Base-by-base conservation (phyloP, 2,888 invertebrate species). In the Andrena trimmerana region DNA sequence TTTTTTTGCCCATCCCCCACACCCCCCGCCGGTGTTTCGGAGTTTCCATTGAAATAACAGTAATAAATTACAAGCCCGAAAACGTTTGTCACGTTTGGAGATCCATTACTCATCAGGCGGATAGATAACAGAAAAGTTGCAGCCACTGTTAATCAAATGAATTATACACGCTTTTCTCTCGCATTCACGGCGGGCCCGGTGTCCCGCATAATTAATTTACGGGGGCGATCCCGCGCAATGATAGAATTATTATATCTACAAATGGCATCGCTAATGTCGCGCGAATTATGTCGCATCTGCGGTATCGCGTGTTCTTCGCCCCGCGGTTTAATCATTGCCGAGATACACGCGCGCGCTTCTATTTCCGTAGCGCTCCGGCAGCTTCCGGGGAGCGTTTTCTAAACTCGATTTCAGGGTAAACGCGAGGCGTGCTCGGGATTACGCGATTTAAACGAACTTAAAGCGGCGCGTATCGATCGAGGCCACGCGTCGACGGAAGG, bases 401-500 rank as follows among this genome's bases (percentile, higher is more conserved):
- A 62, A 78, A 67, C 71, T 54, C 71, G 62, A 71, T 78, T 57
- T 78, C 66, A 59, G 31, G n/a, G 36, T 50, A 52, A 78, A 78
- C 60, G 78, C 50, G 73, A 50, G 42, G 52, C 67, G 66, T 54
- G 66, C 62, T 54, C 67, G 24, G 60, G 77, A 83, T 83, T 82
- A 78, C 65, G 82, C 69, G 70, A 77, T 78, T 83, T 83, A 71
- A 83, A 78, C 83, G 73, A 82, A 83, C 70, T 78, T 78, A 82
- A 82, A 83, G 81, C 81, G 76, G 62, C 68, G 60, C 63, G n/a
- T 78, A 78, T 82, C 82, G 82, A 84, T 84, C 83, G 83, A n/a
- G 60, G 10, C 24, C 10, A 52, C 10, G 57, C 29, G 50, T n/a
- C 10, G 20, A 31, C 2, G 54, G 79, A n/a, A 10, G 66, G 52